Percentiles rank a stretch among this genome's conserved stretches.
Conservation (phyloP, 2,113 vertebrate species). For the Barnardius zonarius region DNA sequence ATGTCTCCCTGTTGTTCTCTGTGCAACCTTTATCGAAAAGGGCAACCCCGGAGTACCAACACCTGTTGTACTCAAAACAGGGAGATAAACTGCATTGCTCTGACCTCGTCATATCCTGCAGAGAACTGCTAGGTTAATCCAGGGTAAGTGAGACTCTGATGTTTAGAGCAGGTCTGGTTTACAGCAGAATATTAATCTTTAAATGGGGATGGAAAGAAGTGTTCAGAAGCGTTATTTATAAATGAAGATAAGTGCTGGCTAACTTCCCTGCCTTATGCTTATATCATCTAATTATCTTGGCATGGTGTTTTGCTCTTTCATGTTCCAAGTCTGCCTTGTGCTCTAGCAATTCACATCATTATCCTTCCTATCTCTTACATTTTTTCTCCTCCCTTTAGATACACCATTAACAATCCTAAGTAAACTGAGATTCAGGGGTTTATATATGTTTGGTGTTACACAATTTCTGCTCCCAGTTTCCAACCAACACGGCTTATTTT, state of each 20-base stretch:
- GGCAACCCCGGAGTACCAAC: background rate
- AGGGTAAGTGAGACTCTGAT: constrained; percentile 26
- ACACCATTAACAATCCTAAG: background rate
- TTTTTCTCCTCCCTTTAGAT: constrained; percentile 22
- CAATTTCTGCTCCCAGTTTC: background rate
- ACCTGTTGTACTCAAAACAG: background rate
- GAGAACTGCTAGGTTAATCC: constrained; percentile 11
- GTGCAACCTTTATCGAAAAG: background rate
- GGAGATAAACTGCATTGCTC: background rate
- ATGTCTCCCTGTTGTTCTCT: background rate
- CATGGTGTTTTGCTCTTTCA: background rate
- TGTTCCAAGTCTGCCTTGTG: constrained; percentile 36
- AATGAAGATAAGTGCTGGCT: constrained; percentile 48
- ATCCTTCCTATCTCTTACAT: constrained; percentile 13
- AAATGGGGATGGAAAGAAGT: constrained; percentile 7
- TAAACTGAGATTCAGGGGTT: background rate
- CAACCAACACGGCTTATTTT: background rate
- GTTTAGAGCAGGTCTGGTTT: constrained; percentile 5
- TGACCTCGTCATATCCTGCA: background rate
- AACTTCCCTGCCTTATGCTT: constrained; percentile 41
- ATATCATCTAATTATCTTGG: constrained; percentile 63
- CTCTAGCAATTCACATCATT: constrained; percentile 22
- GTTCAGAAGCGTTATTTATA: constrained; percentile 54
- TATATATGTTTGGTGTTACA: background rate
- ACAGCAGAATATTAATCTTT: constrained; percentile 1